These are phyloP conservation scores for Atta colombica DNA, from an alignment of 1,140 invertebrate genomes.

Conservation along the genomic window DNA sequence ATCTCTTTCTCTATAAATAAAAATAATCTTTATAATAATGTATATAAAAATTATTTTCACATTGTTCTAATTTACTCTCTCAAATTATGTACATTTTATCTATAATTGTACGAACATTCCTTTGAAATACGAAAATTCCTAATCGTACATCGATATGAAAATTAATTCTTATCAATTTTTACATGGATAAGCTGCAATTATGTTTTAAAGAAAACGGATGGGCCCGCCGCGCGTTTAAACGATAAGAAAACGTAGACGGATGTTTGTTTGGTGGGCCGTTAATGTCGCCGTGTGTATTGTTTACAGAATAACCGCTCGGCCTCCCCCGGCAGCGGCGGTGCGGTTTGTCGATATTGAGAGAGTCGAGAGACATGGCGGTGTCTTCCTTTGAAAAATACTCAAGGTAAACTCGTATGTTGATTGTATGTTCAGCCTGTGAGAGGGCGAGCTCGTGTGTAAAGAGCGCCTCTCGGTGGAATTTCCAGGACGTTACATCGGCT, in stretches of 20 bases:
- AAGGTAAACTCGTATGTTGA: constrained; percentile 77
- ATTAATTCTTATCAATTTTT: neutral
- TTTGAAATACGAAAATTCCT: neutral
- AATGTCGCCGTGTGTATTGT: constrained; percentile 79
- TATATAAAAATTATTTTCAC: neutral
- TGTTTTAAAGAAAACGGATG: constrained; percentile 42
- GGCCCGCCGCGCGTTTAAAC: constrained; percentile 61
- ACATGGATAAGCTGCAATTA: neutral
- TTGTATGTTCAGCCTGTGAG: constrained; percentile 76
- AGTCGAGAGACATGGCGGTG: constrained; percentile 67
- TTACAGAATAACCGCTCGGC: constrained; percentile 76
- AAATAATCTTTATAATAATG: too few species aligned
- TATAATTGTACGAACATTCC: neutral
- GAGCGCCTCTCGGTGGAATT: constrained; percentile 73
- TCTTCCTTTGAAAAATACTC: constrained; percentile 81
- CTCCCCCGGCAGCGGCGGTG: constrained; percentile 64
- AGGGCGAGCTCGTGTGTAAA: constrained; percentile 73
- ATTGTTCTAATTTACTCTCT: neutral
- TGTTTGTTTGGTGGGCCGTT: constrained; percentile 81
- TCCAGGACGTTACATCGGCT: constrained; percentile 75
- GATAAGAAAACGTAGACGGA: constrained; percentile 76
- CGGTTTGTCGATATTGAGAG: constrained; percentile 75
- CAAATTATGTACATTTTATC: neutral
- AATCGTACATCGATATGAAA: neutral
- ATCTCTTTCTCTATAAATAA: neutral